These are phyloP conservation scores for Tiliqua scincoides DNA, from an alignment of 2,113 vertebrate genomes.

Conservation along the genomic window DNA sequence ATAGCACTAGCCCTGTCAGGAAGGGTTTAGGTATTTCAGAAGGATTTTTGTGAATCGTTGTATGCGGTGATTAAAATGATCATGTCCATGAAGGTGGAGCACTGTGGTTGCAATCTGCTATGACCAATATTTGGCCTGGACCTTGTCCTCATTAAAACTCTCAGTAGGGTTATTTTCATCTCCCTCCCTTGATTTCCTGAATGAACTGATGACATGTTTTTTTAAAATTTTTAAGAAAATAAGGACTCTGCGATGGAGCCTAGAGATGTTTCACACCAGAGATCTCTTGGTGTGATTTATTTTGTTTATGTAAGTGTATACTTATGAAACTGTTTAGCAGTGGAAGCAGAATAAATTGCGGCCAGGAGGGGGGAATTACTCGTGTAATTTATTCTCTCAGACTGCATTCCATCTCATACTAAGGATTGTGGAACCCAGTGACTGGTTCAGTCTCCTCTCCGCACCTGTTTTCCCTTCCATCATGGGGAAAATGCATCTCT, in stretches of 20 bases:
- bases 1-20: neutral
- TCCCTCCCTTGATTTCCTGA: neutral
- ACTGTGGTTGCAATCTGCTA: neutral
- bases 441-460: neutral
- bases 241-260: neutral
- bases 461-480: neutral
- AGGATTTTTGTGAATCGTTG: neutral
- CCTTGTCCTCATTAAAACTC: constrained; percentile 2
- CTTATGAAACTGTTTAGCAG: neutral
- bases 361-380: neutral
- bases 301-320: neutral
- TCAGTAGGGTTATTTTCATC: constrained; percentile 11
- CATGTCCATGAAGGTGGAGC: neutral
- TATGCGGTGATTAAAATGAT: neutral
- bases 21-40: constrained; percentile 3
- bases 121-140: neutral
- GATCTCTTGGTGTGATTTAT: neutral
- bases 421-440: neutral
- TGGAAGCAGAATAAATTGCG: neutral
- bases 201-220: neutral
- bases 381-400: neutral
- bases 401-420: neutral
- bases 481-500: neutral
- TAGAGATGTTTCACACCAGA: neutral
- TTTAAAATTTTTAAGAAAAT: neutral